These are phyloP conservation scores for Hemiprocne comata DNA, from an alignment of 2,113 vertebrate species.

Conservation along the genomic window DNA sequence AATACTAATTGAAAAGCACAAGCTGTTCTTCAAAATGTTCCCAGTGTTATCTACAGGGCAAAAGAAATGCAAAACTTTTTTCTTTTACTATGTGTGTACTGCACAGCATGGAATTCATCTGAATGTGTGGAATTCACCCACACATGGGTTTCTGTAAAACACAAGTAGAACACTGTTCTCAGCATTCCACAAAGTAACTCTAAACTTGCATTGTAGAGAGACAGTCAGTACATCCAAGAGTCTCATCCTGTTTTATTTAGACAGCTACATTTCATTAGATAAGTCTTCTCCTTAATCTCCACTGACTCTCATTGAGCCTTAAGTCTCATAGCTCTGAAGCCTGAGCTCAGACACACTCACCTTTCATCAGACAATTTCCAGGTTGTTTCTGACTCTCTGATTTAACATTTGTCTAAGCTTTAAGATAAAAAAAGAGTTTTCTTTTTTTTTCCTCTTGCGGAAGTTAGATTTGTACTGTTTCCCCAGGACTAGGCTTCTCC, in stretches of 20 bases:
- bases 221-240: neutral
- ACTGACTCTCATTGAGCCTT: neutral
- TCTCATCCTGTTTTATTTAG: neutral
- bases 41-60: neutral
- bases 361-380: neutral
- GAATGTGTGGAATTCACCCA: too few relatives aligned
- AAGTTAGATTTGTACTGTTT: neutral
- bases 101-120: neutral
- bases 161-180: neutral
- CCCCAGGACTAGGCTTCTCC: neutral
- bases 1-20: neutral
- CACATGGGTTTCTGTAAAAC: neutral
- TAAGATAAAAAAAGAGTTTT: neutral
- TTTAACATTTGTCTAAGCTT: neutral
- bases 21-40: neutral
- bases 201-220: neutral
- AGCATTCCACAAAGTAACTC: neutral
- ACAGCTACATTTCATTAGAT: neutral
- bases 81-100: neutral
- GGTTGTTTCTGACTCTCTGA: neutral
- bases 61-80: neutral
- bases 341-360: neutral
- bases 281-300: neutral
- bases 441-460: rapidly evolving
- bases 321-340: neutral